Base-by-base conservation (phyloP, 2,888 invertebrate genomes). In the Drosophila fulvimacula region DNA sequence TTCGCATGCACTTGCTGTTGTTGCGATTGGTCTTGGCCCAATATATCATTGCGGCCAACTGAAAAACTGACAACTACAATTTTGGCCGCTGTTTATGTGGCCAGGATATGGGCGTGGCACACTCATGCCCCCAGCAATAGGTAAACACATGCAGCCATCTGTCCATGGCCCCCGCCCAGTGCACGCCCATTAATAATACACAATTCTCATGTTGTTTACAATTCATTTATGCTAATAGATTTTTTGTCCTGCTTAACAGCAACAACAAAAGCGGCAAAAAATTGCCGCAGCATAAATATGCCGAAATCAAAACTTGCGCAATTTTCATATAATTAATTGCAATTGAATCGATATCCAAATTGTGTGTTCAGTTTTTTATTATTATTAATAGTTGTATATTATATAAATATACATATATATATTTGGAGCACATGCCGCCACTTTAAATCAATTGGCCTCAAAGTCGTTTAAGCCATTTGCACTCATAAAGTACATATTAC, bases 301-400 rank as follows among this genome's bases (percentile, higher is more conserved):
- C 21, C 63, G 53, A 68, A 82, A 84, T 83, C 80, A 85, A 79
- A 76, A 72, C 80, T 77, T 72, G 66, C 60, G 60, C 76, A 67
- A 75, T 79, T 76, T 76, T 66, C 76, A 63, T 75, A 69, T 76
- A 87, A 83, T 88, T 88, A 88, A 88, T 87, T 76, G 82, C 80
- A 67, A 75, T 79, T 66, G 76, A 75, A 59, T 66, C 74, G 82
- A 70, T 78, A 74, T 73, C 51, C 39, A 59, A 66, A 82, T 82
- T 76, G 69, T 82, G 73, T 84, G 69, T 67, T 51, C 3, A n/a
- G 32, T 79, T 70, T 65, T 34, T 79, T 17, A 9, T 9, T 3
- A 3, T 3, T 24, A 3, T 24, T 24, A 24, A 24, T 17, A 9
- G 0, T 64, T 65, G 62, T 39, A 38, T 38, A 42, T 19, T 24